Evolutionary conservation across 2,113 vertebrate genomes (phyloP).

Genomic region (Aegithalos caudatus): DNA sequence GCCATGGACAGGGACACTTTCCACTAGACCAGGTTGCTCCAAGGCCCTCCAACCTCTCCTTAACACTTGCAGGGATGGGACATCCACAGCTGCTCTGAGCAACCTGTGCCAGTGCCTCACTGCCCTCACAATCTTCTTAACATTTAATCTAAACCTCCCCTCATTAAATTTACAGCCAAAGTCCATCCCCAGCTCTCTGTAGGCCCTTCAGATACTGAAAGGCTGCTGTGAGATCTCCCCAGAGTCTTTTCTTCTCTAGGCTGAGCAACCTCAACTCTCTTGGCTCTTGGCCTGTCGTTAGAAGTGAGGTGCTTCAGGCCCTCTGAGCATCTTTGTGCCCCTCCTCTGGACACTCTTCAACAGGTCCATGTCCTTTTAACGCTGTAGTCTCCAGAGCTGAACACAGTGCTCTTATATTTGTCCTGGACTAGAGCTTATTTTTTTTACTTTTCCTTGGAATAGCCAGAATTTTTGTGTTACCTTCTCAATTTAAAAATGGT

Average conservation of each 20-base stretch:
- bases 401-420: neutral
- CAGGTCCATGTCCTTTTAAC: neutral
- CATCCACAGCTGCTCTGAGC: neutral
- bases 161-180: neutral
- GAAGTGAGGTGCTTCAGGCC: neutral
- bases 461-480: neutral
- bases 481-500: neutral
- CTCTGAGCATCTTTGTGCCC: neutral
- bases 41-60: neutral
- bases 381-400: neutral
- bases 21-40: neutral
- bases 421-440: neutral
- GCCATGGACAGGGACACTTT: neutral
- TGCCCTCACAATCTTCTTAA: neutral
- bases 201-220: neutral
- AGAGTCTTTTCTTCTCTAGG: neutral
- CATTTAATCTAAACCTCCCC: neutral
- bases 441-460: neutral
- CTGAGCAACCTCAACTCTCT: neutral
- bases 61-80: neutral
- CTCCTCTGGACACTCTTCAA: neutral
- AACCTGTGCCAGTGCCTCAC: neutral
- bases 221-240: neutral
- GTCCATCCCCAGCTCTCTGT: neutral
- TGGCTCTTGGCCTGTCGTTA: neutral